phyloP scores from a whole-genome alignment of 2,888 invertebrate genomes.

The Habroteleia sp. region DNA sequence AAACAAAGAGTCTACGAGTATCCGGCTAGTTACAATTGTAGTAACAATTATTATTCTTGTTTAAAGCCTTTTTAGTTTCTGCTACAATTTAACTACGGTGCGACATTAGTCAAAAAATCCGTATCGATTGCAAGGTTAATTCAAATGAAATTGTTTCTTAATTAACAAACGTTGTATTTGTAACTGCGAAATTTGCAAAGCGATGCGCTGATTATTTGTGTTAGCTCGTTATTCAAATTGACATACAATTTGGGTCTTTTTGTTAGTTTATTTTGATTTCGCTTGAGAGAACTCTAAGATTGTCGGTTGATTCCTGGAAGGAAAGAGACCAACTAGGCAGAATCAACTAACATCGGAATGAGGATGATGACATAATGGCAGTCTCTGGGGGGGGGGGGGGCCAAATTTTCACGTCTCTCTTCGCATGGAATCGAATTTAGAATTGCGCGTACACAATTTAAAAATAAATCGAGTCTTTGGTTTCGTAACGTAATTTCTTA shows the following conservation, averaged over 20 bases:
- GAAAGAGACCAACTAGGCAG: background rate
- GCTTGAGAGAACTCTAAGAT: conserved; percentile 23
- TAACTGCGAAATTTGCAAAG: conserved; percentile 30
- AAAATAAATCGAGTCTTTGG: conserved; percentile 39
- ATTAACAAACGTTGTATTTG: conserved; percentile 3
- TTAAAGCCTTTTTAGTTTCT: background rate
- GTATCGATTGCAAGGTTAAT: background rate
- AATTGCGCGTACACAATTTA: conserved; percentile 37
- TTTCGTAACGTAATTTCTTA: conserved; percentile 4
- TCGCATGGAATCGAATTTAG: conserved; percentile 27
- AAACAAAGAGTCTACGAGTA: conserved; percentile 22
- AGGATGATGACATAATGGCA: conserved; percentile 24
- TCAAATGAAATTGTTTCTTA: background rate
- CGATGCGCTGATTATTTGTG: conserved; percentile 4
- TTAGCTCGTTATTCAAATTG: conserved; percentile 24
- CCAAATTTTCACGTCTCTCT: conserved; percentile 29
- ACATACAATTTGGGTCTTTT: conserved; percentile 15
- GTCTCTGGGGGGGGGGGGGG: conserved; percentile 26
- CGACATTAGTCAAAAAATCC: conserved; percentile 1
- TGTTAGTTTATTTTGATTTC: conserved; percentile 26
- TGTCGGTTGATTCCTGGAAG: conserved; percentile 34
- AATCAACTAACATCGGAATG: conserved; percentile 16
- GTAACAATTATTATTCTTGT: background rate
- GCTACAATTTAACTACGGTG: conserved; percentile 9
- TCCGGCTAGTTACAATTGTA: background rate